Conservation (phyloP, 1,140 invertebrate species). For the Rhagoletis zephyria region DNA sequence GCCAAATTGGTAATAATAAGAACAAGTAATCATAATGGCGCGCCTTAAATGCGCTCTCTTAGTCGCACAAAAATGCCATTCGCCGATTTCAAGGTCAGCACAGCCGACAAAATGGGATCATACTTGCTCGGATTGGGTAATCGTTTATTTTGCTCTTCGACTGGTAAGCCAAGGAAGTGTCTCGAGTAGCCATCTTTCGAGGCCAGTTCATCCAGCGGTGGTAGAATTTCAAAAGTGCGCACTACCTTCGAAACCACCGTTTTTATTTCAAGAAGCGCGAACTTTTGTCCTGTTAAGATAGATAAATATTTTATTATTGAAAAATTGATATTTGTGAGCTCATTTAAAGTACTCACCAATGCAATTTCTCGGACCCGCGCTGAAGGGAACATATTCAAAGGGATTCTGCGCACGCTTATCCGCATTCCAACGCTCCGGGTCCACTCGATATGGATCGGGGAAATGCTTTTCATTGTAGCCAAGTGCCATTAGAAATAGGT, state of each 20-base stretch:
- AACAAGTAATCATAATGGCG: slow-evolving; percentile 62
- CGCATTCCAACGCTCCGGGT: slow-evolving; percentile 82
- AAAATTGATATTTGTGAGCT: not conserved
- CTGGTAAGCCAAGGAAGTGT: slow-evolving; percentile 61
- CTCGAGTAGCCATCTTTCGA: slow-evolving; percentile 64
- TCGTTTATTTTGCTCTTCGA: slow-evolving; percentile 56
- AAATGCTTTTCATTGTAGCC: slow-evolving; percentile 74
- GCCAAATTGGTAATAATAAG: slow-evolving; percentile 59
- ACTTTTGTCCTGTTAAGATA: slow-evolving; percentile 73
- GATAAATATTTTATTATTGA: not conserved
- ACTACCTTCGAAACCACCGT: slow-evolving; percentile 73
- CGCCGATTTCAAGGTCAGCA: slow-evolving; percentile 66
- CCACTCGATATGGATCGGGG: slow-evolving; percentile 82
- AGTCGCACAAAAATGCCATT: slow-evolving; percentile 66
- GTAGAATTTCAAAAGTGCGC: slow-evolving; percentile 67
- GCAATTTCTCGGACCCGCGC: slow-evolving; percentile 70
- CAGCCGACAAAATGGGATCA: slow-evolving; percentile 65
- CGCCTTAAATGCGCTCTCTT: slow-evolving; percentile 55
- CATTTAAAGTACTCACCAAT: slow-evolving; percentile 60
- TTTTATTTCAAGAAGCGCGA: slow-evolving; percentile 74
- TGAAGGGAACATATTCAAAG: slow-evolving; percentile 78
- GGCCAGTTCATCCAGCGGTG: slow-evolving; percentile 64
- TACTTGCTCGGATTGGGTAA: slow-evolving; percentile 63
- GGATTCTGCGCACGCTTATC: slow-evolving; percentile 71
- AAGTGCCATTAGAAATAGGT: slow-evolving; percentile 60